These are phyloP conservation scores for Pterocles gutturalis DNA, from an alignment of 2,113 vertebrate species.

Conservation along the genomic window DNA sequence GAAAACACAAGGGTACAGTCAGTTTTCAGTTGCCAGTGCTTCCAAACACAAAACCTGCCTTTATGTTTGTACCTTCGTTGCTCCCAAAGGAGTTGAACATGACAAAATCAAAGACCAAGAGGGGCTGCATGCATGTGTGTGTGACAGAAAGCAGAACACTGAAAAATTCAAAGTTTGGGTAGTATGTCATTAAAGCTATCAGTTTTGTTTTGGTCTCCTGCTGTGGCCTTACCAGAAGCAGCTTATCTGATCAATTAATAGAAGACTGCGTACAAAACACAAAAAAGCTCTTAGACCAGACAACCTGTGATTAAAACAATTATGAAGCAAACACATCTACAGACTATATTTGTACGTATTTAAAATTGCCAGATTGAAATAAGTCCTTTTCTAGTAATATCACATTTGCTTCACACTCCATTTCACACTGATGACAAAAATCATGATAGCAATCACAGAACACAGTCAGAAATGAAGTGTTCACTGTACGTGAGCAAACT, in stretches of 20 bases:
- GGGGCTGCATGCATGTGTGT: background rate
- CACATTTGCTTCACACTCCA: background rate
- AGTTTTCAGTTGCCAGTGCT: background rate
- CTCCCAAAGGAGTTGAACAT: background rate
- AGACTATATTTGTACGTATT: background rate
- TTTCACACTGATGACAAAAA: conserved; percentile 3
- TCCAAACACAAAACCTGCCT: background rate
- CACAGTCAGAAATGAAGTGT: background rate
- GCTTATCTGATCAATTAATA: background rate
- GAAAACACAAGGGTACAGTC: background rate
- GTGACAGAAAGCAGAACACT: background rate
- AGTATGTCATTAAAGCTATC: background rate
- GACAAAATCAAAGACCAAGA: background rate
- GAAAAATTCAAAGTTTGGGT: background rate
- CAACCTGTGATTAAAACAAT: conserved; percentile 14
- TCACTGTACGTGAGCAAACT: background rate
- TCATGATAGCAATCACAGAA: background rate
- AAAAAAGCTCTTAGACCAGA: background rate
- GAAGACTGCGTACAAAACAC: background rate
- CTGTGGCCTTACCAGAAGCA: background rate
- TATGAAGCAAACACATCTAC: conserved; percentile 9
- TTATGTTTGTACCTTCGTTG: background rate
- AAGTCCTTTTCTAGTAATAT: conserved; percentile 9
- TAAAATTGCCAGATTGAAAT: conserved; percentile 21
- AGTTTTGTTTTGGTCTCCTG: background rate